phyloP scores from a whole-genome alignment of 1,140 invertebrate species.

The Philotrypesis tridentata region DNA sequence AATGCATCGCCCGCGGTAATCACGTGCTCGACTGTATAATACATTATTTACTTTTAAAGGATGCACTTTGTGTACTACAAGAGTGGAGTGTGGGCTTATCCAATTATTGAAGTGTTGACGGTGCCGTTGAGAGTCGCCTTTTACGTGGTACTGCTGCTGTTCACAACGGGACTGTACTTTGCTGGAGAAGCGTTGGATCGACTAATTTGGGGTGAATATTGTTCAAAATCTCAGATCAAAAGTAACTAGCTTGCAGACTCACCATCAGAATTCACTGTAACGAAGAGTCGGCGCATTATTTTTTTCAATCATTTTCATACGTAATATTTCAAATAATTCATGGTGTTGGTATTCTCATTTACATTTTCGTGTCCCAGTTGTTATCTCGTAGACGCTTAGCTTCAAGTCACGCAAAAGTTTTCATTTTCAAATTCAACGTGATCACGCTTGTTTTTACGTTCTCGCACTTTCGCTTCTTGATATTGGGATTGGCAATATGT shows the following conservation, averaged over 20 bases:
- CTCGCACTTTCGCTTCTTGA: neutral
- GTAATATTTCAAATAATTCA: neutral
- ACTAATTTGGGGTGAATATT: conserved; percentile 82
- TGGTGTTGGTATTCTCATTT: conserved; percentile 52
- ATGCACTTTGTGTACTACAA: conserved; percentile 83
- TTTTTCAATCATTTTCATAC: conserved; percentile 51
- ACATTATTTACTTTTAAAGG: conserved; percentile 71
- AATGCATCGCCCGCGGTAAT: too few relatives aligned
- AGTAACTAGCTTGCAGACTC: conserved; percentile 62
- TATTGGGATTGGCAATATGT: neutral
- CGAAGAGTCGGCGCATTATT: too few relatives aligned
- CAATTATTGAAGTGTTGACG: conserved; percentile 84
- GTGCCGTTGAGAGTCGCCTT: conserved; percentile 82
- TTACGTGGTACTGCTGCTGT: conserved; percentile 77
- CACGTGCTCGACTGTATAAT: too few relatives aligned
- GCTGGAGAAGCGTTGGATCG: conserved; percentile 82
- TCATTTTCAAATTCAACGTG: too few relatives aligned
- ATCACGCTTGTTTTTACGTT: neutral
- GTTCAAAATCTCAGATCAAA: conserved; percentile 66
- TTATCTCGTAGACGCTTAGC: neutral
- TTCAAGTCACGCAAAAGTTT: neutral
- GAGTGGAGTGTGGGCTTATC: conserved; percentile 90
- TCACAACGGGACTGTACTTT: conserved; percentile 79
- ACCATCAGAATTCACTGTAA: conserved; percentile 8
- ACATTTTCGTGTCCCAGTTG: conserved; percentile 37